Percentiles rank a stretch among this genome's conserved stretches.
Evolutionary conservation across 2,888 invertebrate species (phyloP).

Genomic region (Listrodromus nycthemerus): DNA sequence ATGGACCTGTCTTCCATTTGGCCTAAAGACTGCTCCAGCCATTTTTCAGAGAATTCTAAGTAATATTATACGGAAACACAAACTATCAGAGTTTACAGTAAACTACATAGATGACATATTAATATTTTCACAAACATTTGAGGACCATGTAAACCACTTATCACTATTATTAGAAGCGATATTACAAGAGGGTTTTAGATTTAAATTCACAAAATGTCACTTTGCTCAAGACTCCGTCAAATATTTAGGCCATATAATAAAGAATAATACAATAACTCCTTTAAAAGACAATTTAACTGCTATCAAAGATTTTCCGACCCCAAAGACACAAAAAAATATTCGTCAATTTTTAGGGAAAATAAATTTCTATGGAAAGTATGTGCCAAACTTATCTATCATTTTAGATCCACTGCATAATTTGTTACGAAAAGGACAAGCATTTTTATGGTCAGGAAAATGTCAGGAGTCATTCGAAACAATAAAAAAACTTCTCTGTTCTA

Average conservation of each 20-base stretch:
- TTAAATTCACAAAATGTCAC: slow-evolving; percentile 44
- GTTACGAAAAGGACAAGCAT: slow-evolving; percentile 38
- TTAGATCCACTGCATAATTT: slow-evolving; percentile 47
- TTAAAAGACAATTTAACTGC: slow-evolving; percentile 46
- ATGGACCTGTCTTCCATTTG: slow-evolving; percentile 51
- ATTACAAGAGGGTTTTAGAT: slow-evolving; percentile 23
- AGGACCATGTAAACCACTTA: slow-evolving; percentile 44
- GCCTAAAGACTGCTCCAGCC: slow-evolving; percentile 50
- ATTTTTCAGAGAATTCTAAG: slow-evolving; percentile 62
- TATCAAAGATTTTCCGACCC: slow-evolving; percentile 38
- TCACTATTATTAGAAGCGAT: slow-evolving; percentile 28
- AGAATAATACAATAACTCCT: slow-evolving; percentile 32
- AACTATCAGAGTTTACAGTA: slow-evolving; percentile 39
- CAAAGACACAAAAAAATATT: slow-evolving; percentile 40
- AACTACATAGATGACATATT: slow-evolving; percentile 53
- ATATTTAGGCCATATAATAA: slow-evolving; percentile 48
- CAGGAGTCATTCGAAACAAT: slow-evolving; percentile 32
- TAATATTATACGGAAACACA: slow-evolving; percentile 50
- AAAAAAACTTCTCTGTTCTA: slow-evolving; percentile 40
- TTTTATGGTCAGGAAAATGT: slow-evolving; percentile 36
- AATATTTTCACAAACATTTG: slow-evolving; percentile 43
- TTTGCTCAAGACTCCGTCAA: slow-evolving; percentile 34
- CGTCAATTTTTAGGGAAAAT: slow-evolving; percentile 51
- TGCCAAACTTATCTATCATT: slow-evolving; percentile 30
- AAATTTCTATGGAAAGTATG: slow-evolving; percentile 42